Evolutionary conservation across 2,888 invertebrate genomes (phyloP).

Genomic region (Sinohyriopsis cumingii): DNA sequence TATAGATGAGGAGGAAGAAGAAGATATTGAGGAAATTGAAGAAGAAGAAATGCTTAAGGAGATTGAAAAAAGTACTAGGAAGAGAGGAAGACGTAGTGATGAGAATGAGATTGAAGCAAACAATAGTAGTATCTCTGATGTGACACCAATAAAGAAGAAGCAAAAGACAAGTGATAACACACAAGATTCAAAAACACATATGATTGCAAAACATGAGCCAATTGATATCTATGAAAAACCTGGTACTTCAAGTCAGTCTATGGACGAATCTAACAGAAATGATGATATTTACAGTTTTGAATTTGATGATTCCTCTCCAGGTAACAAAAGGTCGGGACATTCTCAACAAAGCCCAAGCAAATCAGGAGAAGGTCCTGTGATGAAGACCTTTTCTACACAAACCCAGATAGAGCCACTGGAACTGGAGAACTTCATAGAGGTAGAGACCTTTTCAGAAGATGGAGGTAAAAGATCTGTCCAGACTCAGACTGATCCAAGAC

Average conservation of each 20-base stretch:
- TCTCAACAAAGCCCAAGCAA: slow-evolving; percentile 6
- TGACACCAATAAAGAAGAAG: slow-evolving; percentile 27
- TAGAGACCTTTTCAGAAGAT: slow-evolving; percentile 59
- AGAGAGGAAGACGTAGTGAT: slow-evolving; percentile 12
- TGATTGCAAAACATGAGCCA: neutral
- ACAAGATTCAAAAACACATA: slow-evolving; percentile 4
- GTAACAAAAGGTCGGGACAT: slow-evolving; percentile 3
- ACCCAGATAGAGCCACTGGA: slow-evolving; percentile 50
- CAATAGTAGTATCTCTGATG: neutral
- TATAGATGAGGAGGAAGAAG: slow-evolving; percentile 6
- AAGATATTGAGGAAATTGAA: slow-evolving; percentile 14
- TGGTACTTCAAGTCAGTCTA: neutral
- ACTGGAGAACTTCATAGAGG: slow-evolving; percentile 56
- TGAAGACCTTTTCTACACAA: slow-evolving; percentile 50
- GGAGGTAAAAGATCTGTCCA: slow-evolving; percentile 61
- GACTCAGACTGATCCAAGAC: slow-evolving; percentile 64
- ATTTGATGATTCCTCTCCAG: slow-evolving; percentile 1
- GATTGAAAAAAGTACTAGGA: slow-evolving; percentile 11
- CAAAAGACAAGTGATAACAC: slow-evolving; percentile 4
- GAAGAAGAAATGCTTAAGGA: slow-evolving; percentile 9
- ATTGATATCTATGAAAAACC: slow-evolving; percentile 9
- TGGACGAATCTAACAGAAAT: neutral
- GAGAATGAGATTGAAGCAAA: slow-evolving; percentile 7
- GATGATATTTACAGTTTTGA: slow-evolving; percentile 42
- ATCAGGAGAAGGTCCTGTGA: slow-evolving; percentile 14